A percentile compares a stretch with the other conserved stretches of the same genome.
Evolutionary conservation across 2,113 vertebrate species (phyloP).

Genomic region (Varanus komodoensis): DNA sequence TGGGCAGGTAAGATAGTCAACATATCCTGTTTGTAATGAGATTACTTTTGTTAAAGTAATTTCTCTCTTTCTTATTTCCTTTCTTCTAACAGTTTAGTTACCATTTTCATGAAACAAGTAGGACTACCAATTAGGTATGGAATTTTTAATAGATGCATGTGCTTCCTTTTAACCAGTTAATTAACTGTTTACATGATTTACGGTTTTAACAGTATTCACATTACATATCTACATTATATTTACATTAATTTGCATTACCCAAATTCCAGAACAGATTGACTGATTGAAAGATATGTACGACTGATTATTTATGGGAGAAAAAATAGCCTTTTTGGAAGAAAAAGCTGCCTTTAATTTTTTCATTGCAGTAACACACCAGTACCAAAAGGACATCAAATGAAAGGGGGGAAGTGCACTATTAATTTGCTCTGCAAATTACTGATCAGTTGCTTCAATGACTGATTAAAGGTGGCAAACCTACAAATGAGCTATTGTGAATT

Average conservation of each 20-base stretch:
- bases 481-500: conserved; percentile 17
- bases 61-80: not conserved
- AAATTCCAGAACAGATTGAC: not conserved
- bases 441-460: not conserved
- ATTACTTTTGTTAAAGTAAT: not conserved
- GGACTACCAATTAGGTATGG: not conserved
- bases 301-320: not conserved
- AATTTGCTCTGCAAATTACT: not conserved
- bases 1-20: not conserved
- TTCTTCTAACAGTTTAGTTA: not conserved
- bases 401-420: not conserved
- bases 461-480: not conserved
- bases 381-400: not conserved
- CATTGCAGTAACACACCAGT: not conserved
- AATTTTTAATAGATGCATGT: not conserved
- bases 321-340: not conserved
- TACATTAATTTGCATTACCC: not conserved
- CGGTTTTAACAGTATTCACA: not conserved
- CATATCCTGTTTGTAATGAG: not conserved
- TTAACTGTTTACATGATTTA: not conserved
- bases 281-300: not conserved
- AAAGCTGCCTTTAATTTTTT: not conserved
- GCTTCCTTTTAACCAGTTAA: not conserved
- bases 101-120: not conserved
- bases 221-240: not conserved